Conservation (phyloP, 2,113 vertebrate species). For the Cryptomyrus ogoouensis region DNA sequence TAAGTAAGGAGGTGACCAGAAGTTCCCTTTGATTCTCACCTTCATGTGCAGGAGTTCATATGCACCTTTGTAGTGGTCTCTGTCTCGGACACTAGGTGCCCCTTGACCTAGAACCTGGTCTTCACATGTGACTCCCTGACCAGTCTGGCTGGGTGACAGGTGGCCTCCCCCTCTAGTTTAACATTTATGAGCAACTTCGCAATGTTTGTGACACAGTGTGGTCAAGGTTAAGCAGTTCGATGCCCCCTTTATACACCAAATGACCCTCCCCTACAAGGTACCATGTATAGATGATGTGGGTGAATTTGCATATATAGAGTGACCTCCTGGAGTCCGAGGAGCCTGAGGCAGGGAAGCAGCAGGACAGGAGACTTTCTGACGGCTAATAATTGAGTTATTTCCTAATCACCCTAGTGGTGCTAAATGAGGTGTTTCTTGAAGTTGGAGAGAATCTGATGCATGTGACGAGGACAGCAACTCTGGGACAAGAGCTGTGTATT, state of each 20-base stretch:
- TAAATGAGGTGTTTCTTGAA: neutral
- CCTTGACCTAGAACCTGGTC: neutral
- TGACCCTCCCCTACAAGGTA: neutral
- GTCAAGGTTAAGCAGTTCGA: neutral
- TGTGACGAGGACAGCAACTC: neutral
- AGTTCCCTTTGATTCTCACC: neutral
- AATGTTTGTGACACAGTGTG: neutral
- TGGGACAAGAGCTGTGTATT: neutral
- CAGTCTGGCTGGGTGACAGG: neutral
- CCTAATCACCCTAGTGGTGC: neutral
- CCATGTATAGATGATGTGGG: neutral
- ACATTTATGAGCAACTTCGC: neutral
- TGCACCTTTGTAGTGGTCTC: neutral
- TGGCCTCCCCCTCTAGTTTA: too few relatives aligned
- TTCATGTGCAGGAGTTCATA: neutral
- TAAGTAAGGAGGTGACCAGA: neutral
- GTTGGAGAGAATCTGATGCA: neutral
- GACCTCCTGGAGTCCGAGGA: neutral
- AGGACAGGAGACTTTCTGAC: neutral
- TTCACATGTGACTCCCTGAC: neutral
- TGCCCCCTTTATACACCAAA: neutral
- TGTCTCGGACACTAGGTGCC: neutral
- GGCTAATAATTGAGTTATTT: neutral
- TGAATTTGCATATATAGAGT: neutral
- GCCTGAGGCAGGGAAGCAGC: neutral